phyloP scores from a whole-genome alignment of 1,140 invertebrate species.

The Drosophila azteca region DNA sequence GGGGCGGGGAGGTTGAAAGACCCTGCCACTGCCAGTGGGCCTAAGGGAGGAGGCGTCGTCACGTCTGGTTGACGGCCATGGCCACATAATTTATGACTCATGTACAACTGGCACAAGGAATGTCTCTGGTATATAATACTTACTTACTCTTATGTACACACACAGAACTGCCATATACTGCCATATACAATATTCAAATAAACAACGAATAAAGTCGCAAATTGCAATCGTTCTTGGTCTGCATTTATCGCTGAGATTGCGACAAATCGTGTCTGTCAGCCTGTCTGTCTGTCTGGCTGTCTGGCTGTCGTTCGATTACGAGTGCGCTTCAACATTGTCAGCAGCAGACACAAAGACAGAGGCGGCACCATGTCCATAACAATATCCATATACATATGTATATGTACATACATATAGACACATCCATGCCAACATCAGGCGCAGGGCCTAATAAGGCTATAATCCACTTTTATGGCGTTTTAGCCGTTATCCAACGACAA shows the following conservation, averaged over 20 bases:
- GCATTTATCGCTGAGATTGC: constrained; percentile 15
- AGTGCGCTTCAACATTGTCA: constrained; percentile 6
- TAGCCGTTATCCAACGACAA: constrained; percentile 49
- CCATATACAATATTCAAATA: not conserved
- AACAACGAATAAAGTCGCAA: not conserved
- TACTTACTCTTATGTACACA: constrained; percentile 3
- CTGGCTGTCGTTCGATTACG: not conserved
- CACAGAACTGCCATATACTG: not conserved
- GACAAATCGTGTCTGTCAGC: constrained; percentile 27
- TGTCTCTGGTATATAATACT: constrained; percentile 11
- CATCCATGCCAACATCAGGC: constrained; percentile 18
- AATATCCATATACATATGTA: too few relatives aligned
- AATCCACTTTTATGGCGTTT: constrained; percentile 50
- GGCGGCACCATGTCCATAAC: constrained; percentile 7
- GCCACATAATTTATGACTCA: constrained; percentile 54
- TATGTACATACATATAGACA: constrained; percentile 9
- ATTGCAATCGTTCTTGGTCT: constrained; percentile 32
- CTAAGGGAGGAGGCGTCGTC: constrained; percentile 37
- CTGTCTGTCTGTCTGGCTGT: not conserved
- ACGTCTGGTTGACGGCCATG: constrained; percentile 56
- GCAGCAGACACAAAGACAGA: constrained; percentile 21
- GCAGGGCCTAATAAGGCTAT: constrained; percentile 31
- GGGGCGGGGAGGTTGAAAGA: not conserved
- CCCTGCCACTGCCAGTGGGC: too few relatives aligned
- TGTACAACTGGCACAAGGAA: constrained; percentile 24